Evolutionary conservation across 2,888 invertebrate species (phyloP).

Genomic region (Cyrtodaria siliqua): DNA sequence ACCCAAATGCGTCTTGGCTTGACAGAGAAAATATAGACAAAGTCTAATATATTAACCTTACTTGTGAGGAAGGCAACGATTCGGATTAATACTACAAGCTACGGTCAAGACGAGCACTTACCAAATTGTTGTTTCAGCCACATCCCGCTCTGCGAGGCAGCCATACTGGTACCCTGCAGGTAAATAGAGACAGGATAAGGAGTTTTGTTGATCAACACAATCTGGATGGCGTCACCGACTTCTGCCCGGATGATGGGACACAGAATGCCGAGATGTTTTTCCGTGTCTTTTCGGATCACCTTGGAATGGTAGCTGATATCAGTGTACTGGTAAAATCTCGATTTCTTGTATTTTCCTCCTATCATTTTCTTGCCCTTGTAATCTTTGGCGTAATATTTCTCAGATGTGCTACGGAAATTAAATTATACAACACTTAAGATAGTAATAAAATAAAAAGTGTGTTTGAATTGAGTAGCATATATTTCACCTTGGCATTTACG

Average conservation of each 20-base stretch:
- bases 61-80: no score
- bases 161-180: conserved; percentile 35
- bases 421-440: no score
- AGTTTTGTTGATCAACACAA: conserved; percentile 50
- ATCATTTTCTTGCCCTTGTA: conserved; percentile 4
- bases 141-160: conserved; percentile 62
- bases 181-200: conserved; percentile 31
- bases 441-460: no score
- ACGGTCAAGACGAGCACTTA: not conserved
- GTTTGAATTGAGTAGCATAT: no score
- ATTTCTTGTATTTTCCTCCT: conserved; percentile 17
- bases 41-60: no score
- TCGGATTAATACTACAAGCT: no score
- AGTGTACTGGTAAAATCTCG: conserved; percentile 45
- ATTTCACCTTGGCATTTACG: no score
- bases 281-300: no score
- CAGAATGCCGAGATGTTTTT: conserved; percentile 60
- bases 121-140: conserved; percentile 13
- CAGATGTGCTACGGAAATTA: no score
- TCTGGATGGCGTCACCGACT: conserved; percentile 72
- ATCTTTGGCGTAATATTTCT: conserved; percentile 3
- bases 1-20: no score
- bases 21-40: no score
- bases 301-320: no score
- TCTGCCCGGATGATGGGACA: conserved; percentile 77